These are phyloP conservation scores for Neolamprologus longior DNA, from an alignment of 2,113 vertebrate species.

Conservation along the genomic window DNA sequence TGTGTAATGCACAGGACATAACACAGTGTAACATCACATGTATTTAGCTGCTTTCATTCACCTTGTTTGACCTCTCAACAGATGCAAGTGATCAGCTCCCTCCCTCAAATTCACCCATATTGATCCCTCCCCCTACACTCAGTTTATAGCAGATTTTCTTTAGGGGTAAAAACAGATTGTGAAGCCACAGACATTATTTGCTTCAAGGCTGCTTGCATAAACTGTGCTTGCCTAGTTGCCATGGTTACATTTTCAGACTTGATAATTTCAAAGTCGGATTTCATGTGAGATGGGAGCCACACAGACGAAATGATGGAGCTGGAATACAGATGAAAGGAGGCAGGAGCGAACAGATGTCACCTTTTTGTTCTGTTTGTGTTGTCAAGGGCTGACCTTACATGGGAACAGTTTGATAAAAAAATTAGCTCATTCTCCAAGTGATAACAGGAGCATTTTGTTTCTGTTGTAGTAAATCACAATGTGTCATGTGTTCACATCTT, in stretches of 20 bases:
- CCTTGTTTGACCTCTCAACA: constrained; percentile 13
- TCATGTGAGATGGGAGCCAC: constrained; percentile 37
- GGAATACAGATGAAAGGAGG: constrained; percentile 56
- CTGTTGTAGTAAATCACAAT: not conserved
- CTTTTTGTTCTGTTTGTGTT: not conserved
- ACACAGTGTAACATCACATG: not conserved
- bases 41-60: not conserved
- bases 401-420: not conserved
- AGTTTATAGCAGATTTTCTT: not conserved
- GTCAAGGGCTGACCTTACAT: not conserved
- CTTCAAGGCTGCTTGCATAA: constrained; percentile 31
- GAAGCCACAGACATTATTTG: not conserved
- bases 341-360: constrained; percentile 28
- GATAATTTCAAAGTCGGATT: constrained; percentile 61
- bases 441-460: not conserved
- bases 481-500: not conserved
- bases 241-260: constrained; percentile 59
- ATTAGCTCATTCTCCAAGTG: not conserved
- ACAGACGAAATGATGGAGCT: constrained; percentile 39
- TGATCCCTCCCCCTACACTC: not conserved
- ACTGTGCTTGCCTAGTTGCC: constrained; percentile 64
- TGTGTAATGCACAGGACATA: not conserved
- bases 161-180: not conserved
- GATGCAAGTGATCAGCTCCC: not conserved
- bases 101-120: not conserved